Base-by-base conservation (phyloP, 2,797 vertebrate species). In the Labroides dimidiatus region DNA sequence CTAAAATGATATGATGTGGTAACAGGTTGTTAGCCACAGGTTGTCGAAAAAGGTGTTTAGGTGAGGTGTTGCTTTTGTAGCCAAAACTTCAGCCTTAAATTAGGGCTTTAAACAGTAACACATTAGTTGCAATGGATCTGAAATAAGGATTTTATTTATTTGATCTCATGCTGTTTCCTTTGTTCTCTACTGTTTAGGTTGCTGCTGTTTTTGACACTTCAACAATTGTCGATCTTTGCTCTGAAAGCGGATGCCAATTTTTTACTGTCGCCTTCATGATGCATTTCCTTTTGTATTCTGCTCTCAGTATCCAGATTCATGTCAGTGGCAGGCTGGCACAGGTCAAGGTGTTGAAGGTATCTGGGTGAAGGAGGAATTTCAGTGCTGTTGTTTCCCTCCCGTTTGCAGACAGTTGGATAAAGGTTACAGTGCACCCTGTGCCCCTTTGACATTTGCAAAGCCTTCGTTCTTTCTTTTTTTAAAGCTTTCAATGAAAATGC, bases 361-460 rank as follows among this genome's bases (percentile, higher is more conserved):
- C 53, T 42, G 16, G 20, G n/a, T 43, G 30, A 36, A 8, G 16
- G 2, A 53, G 17, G 27, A 33, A 60, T 41, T 44, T 19, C 16
- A 57, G 15, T 55, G 41, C 39, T 43, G 55, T 11, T 52, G 30
- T 43, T 16, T 4, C 58, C 62, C 50, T 27, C 6, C 56, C 64
- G 63, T 75, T 65, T 72, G 69, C 57, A 69, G 53, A 69, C 37
- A 60, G 60, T 9, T 58, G 53, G 68, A 71, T 70, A 73, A 79
- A 84, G 75, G 77, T 78, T 57, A 71, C 20, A 61, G 45, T 43
- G 49, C 59, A 56, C 65, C 47, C 41, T 13, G 0, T 58, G 69
- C 47, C 39, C 37, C 75, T 78, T 53, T 82, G 72, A 75, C 69
- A 77, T 84, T 82, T 81, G 49, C 67, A 11, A 23, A 36, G 54